These are phyloP conservation scores for Embiotoca jacksoni DNA, from an alignment of 2,113 vertebrate genomes.

Conservation along the genomic window DNA sequence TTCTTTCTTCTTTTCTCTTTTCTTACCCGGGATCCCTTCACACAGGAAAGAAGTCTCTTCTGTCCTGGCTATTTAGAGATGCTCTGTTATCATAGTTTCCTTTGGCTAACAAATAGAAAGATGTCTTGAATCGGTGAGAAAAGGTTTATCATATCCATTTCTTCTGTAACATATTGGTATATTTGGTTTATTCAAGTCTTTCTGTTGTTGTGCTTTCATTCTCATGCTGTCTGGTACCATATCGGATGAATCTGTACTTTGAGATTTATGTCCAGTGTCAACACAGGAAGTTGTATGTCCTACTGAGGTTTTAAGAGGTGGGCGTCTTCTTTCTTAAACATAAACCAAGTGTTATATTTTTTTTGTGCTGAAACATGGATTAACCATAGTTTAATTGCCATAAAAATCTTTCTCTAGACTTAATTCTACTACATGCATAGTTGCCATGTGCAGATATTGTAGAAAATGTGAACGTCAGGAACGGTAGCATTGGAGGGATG, in stretches of 20 bases:
- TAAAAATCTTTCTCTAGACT: no score
- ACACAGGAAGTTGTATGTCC: neutral
- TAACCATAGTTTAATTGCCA: no score
- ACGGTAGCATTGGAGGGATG: no score
- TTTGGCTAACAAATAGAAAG: neutral
- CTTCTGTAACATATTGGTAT: neutral
- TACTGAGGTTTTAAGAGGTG: neutral
- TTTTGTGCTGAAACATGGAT: neutral
- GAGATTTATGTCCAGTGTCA: no score
- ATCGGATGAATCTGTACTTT: neutral
- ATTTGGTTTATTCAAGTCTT: neutral
- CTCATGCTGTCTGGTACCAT: neutral
- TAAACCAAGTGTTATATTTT: neutral
- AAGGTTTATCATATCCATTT: neutral
- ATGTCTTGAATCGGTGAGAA: neutral
- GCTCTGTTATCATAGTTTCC: neutral
- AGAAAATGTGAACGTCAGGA: no score
- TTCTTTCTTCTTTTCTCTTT: slow-evolving; percentile 11
- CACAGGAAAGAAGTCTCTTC: slow-evolving; percentile 10
- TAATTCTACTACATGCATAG: neutral
- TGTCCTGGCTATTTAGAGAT: neutral
- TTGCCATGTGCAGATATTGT: neutral
- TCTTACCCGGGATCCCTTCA: neutral
- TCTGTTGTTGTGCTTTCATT: neutral
- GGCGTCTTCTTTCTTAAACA: neutral